These are phyloP conservation scores for Biston stratarius DNA, from an alignment of 2,888 invertebrate genomes.

Conservation along the genomic window DNA sequence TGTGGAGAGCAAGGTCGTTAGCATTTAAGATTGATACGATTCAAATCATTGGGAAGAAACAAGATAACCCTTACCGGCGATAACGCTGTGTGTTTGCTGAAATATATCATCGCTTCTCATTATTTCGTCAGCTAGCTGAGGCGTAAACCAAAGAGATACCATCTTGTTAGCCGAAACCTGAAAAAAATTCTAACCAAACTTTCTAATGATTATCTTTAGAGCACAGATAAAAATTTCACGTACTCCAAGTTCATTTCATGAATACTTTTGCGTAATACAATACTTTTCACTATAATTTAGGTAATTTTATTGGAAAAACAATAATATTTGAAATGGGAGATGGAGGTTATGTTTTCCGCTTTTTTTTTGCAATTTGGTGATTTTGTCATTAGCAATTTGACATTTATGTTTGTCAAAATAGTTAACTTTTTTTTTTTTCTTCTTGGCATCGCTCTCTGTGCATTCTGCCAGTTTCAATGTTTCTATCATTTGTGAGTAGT, in stretches of 20 bases:
- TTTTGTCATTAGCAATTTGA: background rate
- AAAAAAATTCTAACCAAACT: background rate
- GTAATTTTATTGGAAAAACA: background rate
- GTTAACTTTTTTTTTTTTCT: background rate
- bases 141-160: conserved; percentile 73
- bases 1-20: background rate
- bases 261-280: background rate
- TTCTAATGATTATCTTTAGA: background rate
- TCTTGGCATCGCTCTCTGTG: too few relatives aligned
- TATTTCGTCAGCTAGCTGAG: conserved; percentile 73
- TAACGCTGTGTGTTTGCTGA: conserved; percentile 73
- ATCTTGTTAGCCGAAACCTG: conserved; percentile 51
- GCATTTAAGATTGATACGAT: conserved; percentile 7
- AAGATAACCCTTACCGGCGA: conserved; percentile 69
- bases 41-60: conserved; percentile 4
- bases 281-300: conserved; percentile 3
- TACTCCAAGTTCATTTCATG: background rate
- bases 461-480: too few relatives aligned
- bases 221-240: background rate
- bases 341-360: conserved; percentile 4
- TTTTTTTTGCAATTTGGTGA: background rate
- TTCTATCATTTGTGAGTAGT: too few relatives aligned
- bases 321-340: too few relatives aligned
- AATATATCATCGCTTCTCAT: conserved; percentile 74
- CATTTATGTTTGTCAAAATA: background rate